These are phyloP conservation scores for Rhagonycha lutea DNA, from an alignment of 2,888 invertebrate genomes.

Conservation along the genomic window DNA sequence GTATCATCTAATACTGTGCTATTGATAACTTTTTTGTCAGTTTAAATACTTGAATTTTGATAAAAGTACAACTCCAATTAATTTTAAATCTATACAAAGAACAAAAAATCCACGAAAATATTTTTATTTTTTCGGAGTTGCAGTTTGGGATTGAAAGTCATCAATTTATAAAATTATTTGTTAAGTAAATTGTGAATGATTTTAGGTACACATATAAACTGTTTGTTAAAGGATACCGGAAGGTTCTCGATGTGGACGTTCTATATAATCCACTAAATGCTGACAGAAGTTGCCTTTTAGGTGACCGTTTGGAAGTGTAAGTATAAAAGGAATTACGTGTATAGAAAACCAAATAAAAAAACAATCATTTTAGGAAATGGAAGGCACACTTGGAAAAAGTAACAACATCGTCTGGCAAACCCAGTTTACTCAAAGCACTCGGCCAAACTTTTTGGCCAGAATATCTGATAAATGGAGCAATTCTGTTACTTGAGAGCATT, in stretches of 20 bases:
- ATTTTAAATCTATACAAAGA: no score
- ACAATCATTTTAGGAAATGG: constrained; percentile 64
- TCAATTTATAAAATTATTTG: background rate
- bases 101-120: background rate
- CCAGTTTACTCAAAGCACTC: constrained; percentile 68
- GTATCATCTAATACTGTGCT: background rate
- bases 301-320: background rate
- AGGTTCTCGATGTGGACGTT: background rate
- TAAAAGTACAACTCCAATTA: no score
- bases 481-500: constrained; percentile 64
- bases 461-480: constrained; percentile 64
- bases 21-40: no score
- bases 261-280: background rate
- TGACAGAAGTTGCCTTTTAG: background rate
- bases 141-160: constrained; percentile 40
- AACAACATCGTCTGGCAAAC: constrained; percentile 61
- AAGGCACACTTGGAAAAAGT: constrained; percentile 64
- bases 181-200: background rate
- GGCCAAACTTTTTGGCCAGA: constrained; percentile 71
- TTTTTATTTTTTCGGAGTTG: no score
- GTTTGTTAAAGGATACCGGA: background rate
- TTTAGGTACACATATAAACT: background rate
- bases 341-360: no score
- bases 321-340: no score
- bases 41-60: no score